These are phyloP conservation scores for Phyto melanocephala DNA, from an alignment of 2,888 invertebrate species.

Conservation along the genomic window DNA sequence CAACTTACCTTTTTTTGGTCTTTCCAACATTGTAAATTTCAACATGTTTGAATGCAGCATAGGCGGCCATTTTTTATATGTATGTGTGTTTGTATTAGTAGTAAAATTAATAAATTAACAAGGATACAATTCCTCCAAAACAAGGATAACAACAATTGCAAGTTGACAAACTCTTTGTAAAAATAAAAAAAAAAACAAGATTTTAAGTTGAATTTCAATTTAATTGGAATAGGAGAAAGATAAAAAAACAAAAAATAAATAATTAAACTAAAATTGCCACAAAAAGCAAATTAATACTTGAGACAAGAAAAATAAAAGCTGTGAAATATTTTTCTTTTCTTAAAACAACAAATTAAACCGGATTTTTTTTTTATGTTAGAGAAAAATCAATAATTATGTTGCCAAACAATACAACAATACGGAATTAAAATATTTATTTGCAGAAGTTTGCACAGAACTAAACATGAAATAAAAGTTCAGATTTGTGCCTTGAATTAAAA, in stretches of 20 bases:
- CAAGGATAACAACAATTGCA: constrained; percentile 23
- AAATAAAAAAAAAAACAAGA: not conserved
- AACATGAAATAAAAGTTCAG: not conserved
- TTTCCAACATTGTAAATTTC: constrained; percentile 96
- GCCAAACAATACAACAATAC: constrained; percentile 1
- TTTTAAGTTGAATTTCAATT: constrained; percentile 3
- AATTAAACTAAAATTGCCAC: not conserved
- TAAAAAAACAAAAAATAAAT: not conserved
- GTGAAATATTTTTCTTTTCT: constrained; percentile 55
- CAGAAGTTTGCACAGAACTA: not conserved
- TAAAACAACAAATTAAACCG: not conserved
- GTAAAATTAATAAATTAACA: constrained; percentile 38
- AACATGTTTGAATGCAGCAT: constrained; percentile 95
- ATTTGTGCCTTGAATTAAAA: constrained; percentile 15
- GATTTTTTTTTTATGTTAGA: constrained; percentile 9
- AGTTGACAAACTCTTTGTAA: constrained; percentile 18
- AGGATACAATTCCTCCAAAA: constrained; percentile 32
- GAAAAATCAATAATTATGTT: constrained; percentile 49
- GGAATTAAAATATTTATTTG: not conserved
- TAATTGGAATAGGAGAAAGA: not conserved
- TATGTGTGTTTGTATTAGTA: constrained; percentile 26
- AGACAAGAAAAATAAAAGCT: constrained; percentile 37
- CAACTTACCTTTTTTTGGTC: constrained; percentile 92
- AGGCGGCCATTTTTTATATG: constrained; percentile 87
- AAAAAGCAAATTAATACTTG: not conserved